A percentile compares a stretch with the other conserved stretches of the same genome.
phyloP scores from a whole-genome alignment of 2,797 vertebrate species.

The Balearica regulorum region DNA sequence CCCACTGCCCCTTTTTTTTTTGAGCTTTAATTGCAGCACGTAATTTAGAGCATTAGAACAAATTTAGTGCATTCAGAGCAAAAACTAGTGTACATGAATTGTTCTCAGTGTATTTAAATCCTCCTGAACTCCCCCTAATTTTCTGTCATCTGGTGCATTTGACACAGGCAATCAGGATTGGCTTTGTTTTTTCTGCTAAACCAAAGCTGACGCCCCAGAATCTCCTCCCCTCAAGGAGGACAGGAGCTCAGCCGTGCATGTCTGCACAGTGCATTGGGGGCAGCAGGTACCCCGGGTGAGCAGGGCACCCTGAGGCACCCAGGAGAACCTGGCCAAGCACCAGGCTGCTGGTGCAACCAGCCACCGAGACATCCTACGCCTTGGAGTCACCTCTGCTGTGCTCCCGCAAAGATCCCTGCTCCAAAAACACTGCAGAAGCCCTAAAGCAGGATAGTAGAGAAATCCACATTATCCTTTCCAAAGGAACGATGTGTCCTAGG shows the following conservation, averaged over 20 bases:
- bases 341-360: neutral
- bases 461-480: neutral
- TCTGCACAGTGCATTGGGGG: fast-evolving
- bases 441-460: neutral
- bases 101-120: neutral
- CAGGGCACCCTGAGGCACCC: neutral
- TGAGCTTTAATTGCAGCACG: neutral
- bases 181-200: neutral
- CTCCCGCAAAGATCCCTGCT: neutral
- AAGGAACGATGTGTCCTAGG: neutral
- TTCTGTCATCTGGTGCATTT: neutral
- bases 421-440: neutral
- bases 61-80: neutral
- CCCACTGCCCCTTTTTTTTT: neutral
- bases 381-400: neutral
- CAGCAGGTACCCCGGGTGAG: fast-evolving
- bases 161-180: neutral
- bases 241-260: neutral
- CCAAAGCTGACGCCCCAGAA: neutral
- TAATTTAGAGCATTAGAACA: neutral
- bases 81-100: neutral
- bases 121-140: neutral
- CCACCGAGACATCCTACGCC: neutral
- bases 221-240: neutral
- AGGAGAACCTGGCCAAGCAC: neutral